Base-by-base conservation (phyloP, 2,113 vertebrate genomes). In the Dipodomys merriami region DNA sequence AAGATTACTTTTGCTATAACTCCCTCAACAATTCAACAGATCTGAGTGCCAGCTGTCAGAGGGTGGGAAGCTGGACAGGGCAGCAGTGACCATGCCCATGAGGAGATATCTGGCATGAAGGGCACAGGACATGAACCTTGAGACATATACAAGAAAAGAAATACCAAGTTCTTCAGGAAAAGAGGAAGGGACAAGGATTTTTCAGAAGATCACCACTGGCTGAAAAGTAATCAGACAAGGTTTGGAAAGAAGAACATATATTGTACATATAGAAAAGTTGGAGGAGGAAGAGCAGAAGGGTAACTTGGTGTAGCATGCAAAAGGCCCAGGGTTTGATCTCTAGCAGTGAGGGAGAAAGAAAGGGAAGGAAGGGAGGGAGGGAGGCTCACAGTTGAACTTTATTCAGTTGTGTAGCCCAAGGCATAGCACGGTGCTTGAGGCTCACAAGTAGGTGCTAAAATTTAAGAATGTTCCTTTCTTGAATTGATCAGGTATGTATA, bases 1-100 rank as follows among this genome's bases (percentile, higher is more conserved):
- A 86, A 86, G 68, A 92, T 80, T 73, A 69, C 86, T 72, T 33
- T 85, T 79, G 69, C 71, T 76, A 0, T 85, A 91, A 82, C 12
- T 83, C 77, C 53, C 53, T 82, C 64, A 60, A 68, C 53, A 90
- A 84, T 27, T 69, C 85, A 64, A 86, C 19, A 85, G 83, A 49
- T 25, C 33, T 46, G 74, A 80, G 35, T 16, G 69, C 29, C 13
- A n/a, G 77, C 46, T 19, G 49, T 53, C 29, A 87, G 60, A 87
- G 60, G 57, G 65, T n/a, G 64, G n/a, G 60, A 83, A 3, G 12
- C 65, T 6, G 39, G 91, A 85, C 82, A 19, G 2, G 67, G 69
- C 8, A 4, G 0, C 44, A 68, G 71, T 65, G 72, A 71, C 49
- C 35, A 22, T 1, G 16, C 10, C 25, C 16, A 4, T 0, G 9